Conservation (phyloP, 2,888 invertebrate species). For the Limnephilus lunatus region DNA sequence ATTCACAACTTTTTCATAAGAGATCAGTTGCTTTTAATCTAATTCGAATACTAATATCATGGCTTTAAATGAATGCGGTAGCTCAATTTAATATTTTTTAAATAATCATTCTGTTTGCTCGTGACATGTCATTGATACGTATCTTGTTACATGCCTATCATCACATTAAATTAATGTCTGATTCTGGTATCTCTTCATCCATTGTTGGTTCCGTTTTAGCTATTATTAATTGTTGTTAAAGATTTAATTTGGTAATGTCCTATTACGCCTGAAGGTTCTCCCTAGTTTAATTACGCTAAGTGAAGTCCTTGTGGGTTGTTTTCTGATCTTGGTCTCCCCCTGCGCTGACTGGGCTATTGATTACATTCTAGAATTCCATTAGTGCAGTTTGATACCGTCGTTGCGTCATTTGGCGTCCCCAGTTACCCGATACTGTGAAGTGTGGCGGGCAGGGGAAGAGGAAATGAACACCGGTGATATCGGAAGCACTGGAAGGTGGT, state of each 20-base stretch:
- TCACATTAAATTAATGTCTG: not conserved
- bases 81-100: not conserved
- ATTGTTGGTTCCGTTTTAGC: not conserved
- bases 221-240: not conserved
- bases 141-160: not conserved
- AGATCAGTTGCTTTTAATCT: not conserved
- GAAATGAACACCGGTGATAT: slow-evolving; percentile 39
- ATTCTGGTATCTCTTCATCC: not conserved
- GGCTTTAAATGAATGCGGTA: not conserved
- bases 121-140: not conserved
- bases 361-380: slow-evolving; percentile 47
- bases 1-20: not conserved
- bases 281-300: slow-evolving; percentile 41
- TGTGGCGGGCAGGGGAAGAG: slow-evolving; percentile 27
- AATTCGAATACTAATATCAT: not conserved
- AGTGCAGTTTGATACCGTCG: slow-evolving; percentile 26
- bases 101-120: not conserved
- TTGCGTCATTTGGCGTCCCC: slow-evolving; percentile 32
- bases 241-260: slow-evolving; percentile 30
- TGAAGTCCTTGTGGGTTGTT: slow-evolving; percentile 28
- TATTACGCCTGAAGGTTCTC: not conserved
- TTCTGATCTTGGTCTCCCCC: slow-evolving; percentile 3
- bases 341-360: slow-evolving; percentile 24
- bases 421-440: slow-evolving; percentile 25
- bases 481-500: slow-evolving; percentile 35